Evolutionary conservation across 2,888 invertebrate species (phyloP), one percentile per base, ranked within the genome.

Genomic region (Bimastos eiseni): DNA sequence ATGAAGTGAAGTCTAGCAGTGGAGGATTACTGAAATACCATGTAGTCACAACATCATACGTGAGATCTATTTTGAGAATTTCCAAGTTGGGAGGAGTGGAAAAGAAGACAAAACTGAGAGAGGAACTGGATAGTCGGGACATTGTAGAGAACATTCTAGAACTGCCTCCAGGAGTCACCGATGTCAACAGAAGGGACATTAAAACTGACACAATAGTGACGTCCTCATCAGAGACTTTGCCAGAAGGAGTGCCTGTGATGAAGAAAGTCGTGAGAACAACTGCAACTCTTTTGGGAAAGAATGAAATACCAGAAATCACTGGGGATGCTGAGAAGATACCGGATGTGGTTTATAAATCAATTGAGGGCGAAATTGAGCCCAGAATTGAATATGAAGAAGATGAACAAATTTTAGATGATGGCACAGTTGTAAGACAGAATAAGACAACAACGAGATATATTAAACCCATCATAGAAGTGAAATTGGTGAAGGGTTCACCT

Each of bases 101-200:
- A n/a, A 90, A 37, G 24, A 90, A 30, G n/a, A 90, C 83, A 24
- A 36, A 44, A 38, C 83, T 90, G 33, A 70, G 90, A 41, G 90
- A 90, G 41, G 90, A 90, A 17, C 83, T 44, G n/a, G 41, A 83
- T 37, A 83, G 90, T 37, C 34, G 21, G 30, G 90, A 90, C 17
- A 90, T 84, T 37, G 90, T 90, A 30, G 90, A 90, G 34, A 90
- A 90, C 83, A 90, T 90, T 33, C 86, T 90, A n/a, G 90, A 90
- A 38, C 41, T 90, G 30, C 90, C 90, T 30, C 84, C 84, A 19
- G 90, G 90, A n/a, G 86, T 90, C n/a, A 83, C n/a, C 21, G 90
- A 90, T 83, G 30, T 84, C 36, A 84, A 90, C 37, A 38, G 90
- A 34, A 83, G 38, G 19, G 83, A 90, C 37, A 30, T 90, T 38